A percentile compares a stretch with the other conserved stretches of the same genome.
Evolutionary conservation across 2,113 vertebrate genomes (phyloP).

Genomic region (Neodontobutis hainanensis): DNA sequence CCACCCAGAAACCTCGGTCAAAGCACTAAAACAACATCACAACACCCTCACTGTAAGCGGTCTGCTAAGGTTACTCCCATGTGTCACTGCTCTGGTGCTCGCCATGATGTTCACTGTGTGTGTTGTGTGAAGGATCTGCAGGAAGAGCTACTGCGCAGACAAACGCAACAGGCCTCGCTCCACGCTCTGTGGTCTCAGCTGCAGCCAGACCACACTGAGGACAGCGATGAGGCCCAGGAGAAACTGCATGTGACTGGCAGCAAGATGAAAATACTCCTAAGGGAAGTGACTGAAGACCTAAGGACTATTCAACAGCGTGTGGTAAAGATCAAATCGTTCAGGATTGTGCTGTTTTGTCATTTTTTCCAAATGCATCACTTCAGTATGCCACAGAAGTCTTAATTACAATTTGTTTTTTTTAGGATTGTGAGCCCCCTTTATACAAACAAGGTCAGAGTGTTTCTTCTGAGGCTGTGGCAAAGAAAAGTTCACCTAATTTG

Average conservation of each 20-base stretch:
- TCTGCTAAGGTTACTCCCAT: too few species aligned
- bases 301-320: constrained; percentile 72
- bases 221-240: constrained; percentile 83
- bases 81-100: neutral
- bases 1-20: constrained; percentile 60
- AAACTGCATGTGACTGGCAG: constrained; percentile 85
- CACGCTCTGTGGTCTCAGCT: constrained; percentile 85
- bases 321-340: constrained; percentile 73
- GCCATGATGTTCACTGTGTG: neutral
- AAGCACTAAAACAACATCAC: constrained; percentile 67
- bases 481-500: constrained; percentile 13
- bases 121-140: constrained; percentile 79
- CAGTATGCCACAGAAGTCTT: neutral
- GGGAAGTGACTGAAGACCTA: constrained; percentile 83
- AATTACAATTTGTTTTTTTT: neutral
- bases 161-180: constrained; percentile 79
- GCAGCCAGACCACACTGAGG: constrained; percentile 76
- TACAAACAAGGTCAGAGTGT: neutral
- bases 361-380: neutral
- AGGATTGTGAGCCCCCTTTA: constrained; percentile 44
- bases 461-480: constrained; percentile 9
- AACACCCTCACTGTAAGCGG: constrained; percentile 78
- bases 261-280: constrained; percentile 83
- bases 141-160: constrained; percentile 81
- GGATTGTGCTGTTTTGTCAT: neutral